A percentile compares a stretch with the other conserved stretches of the same genome.
phyloP scores from a whole-genome alignment of 2,113 vertebrate species.

The Oncorhynchus mykiss region DNA sequence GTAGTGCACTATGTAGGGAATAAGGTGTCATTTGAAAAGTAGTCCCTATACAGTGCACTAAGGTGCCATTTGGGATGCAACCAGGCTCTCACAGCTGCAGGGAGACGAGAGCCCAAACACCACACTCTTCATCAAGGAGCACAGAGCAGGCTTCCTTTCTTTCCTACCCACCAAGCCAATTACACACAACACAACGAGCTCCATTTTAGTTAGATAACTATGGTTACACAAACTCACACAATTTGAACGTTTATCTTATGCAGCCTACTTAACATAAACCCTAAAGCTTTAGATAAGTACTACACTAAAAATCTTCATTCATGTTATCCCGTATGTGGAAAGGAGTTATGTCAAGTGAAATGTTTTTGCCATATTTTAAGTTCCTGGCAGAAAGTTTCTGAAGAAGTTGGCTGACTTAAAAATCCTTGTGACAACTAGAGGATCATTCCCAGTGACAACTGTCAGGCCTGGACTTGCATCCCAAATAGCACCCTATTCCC shows the following conservation, averaged over 20 bases:
- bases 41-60: too few species aligned
- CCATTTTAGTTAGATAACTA: background rate
- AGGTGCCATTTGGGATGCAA: too few species aligned
- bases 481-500: too few species aligned
- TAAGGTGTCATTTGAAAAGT: too few species aligned
- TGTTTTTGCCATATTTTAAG: background rate
- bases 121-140: background rate
- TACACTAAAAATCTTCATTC: background rate
- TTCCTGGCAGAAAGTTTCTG: background rate
- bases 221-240: background rate
- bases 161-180: background rate
- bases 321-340: background rate
- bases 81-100: slow-evolving; percentile 7
- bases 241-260: too few species aligned
- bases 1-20: too few species aligned
- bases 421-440: background rate
- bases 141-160: background rate
- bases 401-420: background rate
- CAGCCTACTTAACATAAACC: background rate
- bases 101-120: background rate
- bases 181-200: background rate
- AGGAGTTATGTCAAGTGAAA: background rate
- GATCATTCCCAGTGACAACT: background rate
- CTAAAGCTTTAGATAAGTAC: background rate
- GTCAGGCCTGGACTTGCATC: too few species aligned